Evolutionary conservation across 2,113 vertebrate species (phyloP).

Genomic region (Paramormyrops kingsleyae): DNA sequence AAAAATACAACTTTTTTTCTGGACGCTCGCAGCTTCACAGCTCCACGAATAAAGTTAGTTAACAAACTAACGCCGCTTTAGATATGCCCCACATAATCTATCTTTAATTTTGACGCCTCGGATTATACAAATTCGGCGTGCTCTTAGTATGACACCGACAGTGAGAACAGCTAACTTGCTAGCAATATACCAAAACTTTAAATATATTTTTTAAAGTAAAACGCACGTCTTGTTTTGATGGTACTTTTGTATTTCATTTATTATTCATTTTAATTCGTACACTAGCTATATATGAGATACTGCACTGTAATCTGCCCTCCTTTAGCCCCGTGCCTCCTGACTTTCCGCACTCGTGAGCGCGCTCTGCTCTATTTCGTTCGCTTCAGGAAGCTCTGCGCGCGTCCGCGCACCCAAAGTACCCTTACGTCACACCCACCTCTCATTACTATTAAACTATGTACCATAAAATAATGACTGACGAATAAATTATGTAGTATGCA

Average conservation of each 20-base stretch:
- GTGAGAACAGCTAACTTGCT: slow-evolving; percentile 15
- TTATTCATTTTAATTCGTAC: slow-evolving; percentile 19
- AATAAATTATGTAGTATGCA: not conserved
- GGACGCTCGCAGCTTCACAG: not conserved
- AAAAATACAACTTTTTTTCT: not conserved
- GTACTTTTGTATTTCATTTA: slow-evolving; percentile 18
- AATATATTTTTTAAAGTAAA: slow-evolving; percentile 11
- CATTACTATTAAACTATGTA: not conserved
- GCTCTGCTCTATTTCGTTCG: not conserved
- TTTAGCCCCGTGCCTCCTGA: slow-evolving; percentile 8
- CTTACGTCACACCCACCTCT: slow-evolving; percentile 5
- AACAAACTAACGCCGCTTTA: not conserved
- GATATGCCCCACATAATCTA: not conserved
- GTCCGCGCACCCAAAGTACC: not conserved
- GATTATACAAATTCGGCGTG: not conserved
- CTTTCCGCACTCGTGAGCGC: slow-evolving; percentile 7
- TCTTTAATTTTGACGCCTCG: not conserved
- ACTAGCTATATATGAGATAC: not conserved
- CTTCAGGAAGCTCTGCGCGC: slow-evolving; percentile 4
- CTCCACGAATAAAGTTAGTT: not conserved
- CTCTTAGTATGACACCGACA: not conserved
- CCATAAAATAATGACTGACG: not conserved
- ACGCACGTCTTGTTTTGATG: slow-evolving; percentile 1
- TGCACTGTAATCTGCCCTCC: not conserved
- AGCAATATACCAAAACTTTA: slow-evolving; percentile 18